Conservation (phyloP, 2,113 vertebrate genomes). For the Proterorhinus semilunaris region DNA sequence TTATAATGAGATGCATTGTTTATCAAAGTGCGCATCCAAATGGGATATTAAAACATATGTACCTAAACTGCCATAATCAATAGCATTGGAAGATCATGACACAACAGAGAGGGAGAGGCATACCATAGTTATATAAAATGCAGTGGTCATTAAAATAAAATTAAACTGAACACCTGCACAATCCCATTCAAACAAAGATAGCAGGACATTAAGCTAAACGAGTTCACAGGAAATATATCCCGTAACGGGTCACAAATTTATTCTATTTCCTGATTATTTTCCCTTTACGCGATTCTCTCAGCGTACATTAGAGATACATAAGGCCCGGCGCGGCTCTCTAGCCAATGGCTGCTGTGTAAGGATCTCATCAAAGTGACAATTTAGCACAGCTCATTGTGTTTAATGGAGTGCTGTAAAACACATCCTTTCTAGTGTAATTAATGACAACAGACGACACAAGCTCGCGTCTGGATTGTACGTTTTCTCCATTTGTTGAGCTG, state of each 20-base stretch:
- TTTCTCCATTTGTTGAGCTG: constrained; percentile 2
- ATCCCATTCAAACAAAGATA: background rate
- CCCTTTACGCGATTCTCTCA: constrained; percentile 11
- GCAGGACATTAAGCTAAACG: background rate
- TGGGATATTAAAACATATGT: background rate
- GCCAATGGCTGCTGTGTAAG: constrained; percentile 26
- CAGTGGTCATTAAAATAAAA: constrained; percentile 6
- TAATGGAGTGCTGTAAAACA: constrained; percentile 59
- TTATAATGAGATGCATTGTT: constrained; percentile 19
- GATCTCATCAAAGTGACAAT: constrained; percentile 50
- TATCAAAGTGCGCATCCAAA: constrained; percentile 18
- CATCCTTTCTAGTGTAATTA: constrained; percentile 55
- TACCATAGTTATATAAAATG: background rate
- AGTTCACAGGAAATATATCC: background rate
- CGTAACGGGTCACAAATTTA: constrained; percentile 17
- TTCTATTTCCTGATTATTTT: constrained; percentile 30
- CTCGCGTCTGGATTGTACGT: constrained; percentile 12
- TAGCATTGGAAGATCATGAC: too few relatives aligned
- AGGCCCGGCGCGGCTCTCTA: constrained; percentile 37
- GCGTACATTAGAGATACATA: constrained; percentile 26
- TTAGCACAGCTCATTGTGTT: constrained; percentile 61
- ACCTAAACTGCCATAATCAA: too few relatives aligned
- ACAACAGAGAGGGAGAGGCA: background rate
- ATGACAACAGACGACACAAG: constrained; percentile 41
- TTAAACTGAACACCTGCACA: constrained; percentile 4